These are phyloP conservation scores for Seriola aureovittata DNA, from an alignment of 2,113 vertebrate species.

Conservation along the genomic window DNA sequence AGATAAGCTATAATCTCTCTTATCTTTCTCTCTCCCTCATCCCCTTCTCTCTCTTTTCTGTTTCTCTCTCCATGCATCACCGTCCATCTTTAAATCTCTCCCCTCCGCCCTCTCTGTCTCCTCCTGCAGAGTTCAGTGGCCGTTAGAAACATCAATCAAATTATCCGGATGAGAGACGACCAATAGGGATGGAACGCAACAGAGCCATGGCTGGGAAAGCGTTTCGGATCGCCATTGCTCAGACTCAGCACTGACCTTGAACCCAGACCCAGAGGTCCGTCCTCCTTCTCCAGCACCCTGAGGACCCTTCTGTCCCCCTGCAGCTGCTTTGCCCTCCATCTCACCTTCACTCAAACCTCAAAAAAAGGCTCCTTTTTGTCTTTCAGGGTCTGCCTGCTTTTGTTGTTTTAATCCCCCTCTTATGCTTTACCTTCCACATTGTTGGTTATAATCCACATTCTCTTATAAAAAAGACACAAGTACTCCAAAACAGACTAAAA, in stretches of 20 bases:
- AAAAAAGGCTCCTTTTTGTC: slow-evolving; percentile 20
- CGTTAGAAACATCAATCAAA: slow-evolving; percentile 30
- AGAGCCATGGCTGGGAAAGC: slow-evolving; percentile 74
- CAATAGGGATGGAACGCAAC: slow-evolving; percentile 86
- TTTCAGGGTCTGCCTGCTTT: slow-evolving; percentile 18
- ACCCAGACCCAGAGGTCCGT: neutral
- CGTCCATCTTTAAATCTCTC: slow-evolving; percentile 30
- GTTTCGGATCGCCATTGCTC: slow-evolving; percentile 43
- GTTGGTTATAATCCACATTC: slow-evolving; percentile 35
- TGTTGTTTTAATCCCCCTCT: slow-evolving; percentile 22
- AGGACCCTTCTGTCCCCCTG: slow-evolving; percentile 24
- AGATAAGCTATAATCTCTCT: slow-evolving; percentile 63
- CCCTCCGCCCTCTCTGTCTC: slow-evolving; percentile 29
- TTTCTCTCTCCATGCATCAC: slow-evolving; percentile 23
- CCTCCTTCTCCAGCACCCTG: slow-evolving; percentile 13
- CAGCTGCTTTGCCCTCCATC: slow-evolving; percentile 13
- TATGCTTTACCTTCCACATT: slow-evolving; percentile 11
- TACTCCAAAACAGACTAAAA: slow-evolving; percentile 21
- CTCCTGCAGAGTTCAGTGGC: slow-evolving; percentile 55
- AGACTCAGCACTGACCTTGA: slow-evolving; percentile 66
- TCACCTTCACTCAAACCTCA: slow-evolving; percentile 14
- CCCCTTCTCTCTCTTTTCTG: neutral
- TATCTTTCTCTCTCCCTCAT: slow-evolving; percentile 33
- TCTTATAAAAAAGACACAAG: slow-evolving; percentile 4
- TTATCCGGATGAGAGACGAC: slow-evolving; percentile 60